Evolutionary conservation across 2,797 vertebrate genomes (phyloP), one percentile per base, ranked within the genome.

Genomic region (Monodelphis domestica): DNA sequence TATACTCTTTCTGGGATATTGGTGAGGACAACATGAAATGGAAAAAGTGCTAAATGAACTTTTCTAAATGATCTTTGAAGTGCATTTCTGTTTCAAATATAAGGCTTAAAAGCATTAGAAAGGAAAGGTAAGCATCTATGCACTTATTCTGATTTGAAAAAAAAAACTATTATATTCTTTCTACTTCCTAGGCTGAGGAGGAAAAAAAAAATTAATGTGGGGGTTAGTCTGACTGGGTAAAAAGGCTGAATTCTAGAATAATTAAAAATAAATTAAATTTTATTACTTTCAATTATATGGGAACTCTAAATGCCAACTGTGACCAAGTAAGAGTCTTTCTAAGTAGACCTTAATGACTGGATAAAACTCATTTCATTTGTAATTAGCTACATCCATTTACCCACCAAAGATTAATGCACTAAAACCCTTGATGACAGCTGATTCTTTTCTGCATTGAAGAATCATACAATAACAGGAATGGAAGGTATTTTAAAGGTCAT

Each of bases 361-460:
- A 78, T 78, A 78, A 45, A 78, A 78, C 70, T 78, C n/a, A 78
- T 78, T 78, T 78, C 70, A 78, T 78, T 78, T 78, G 70, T 78
- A 78, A 78, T 78, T 78, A 78, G 70, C 70, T 78, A 78, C 38
- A 78, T 78, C 70, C 70, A 78, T 78, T 78, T 78, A 78, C 70
- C 9, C 21, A 0, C 70, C 70, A 78, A 78, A 78, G 38, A 78
- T 78, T 78, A 78, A 78, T 78, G 70, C 70, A 78, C 70, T 78
- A 78, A 78, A 78, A 17, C 70, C 70, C 38, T 78, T 78, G n/a
- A 78, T 78, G 70, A 78, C 70, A 45, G 70, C 78, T 78, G 70
- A 78, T 45, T 45, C n/a, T 78, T 45, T 78, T 78, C 78, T 78
- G 70, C 21, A 45, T 78, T 78, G 70, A 45, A 78, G n/a, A 78